A percentile compares a stretch with the other conserved stretches of the same genome.
Conservation (phyloP, 2,888 invertebrate species). For the Bedellia somnulentella region DNA sequence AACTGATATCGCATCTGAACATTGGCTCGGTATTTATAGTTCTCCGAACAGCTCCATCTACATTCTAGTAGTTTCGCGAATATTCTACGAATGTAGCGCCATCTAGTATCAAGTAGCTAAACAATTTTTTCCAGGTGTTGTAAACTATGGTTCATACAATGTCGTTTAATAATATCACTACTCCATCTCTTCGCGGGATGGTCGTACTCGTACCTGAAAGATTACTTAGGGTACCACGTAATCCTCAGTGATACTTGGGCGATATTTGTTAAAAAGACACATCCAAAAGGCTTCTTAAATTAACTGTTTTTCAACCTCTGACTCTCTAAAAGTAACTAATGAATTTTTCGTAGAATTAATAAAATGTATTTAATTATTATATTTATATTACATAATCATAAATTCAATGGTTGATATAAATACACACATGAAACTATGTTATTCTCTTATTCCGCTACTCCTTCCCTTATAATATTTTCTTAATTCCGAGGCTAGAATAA, state of each 20-base stretch:
- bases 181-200: too few species aligned
- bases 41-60: slow-evolving; percentile 11
- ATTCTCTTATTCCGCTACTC: too few species aligned
- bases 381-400: too few species aligned
- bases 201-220: background rate
- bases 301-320: too few species aligned
- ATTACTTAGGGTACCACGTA: background rate
- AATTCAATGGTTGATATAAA: too few species aligned
- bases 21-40: slow-evolving; percentile 19
- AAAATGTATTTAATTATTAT: too few species aligned
- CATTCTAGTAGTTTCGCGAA: background rate
- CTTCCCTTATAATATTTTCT: too few species aligned
- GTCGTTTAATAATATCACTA: background rate
- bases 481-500: too few species aligned
- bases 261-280: background rate
- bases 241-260: background rate
- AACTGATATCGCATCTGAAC: background rate
- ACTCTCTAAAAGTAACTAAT: too few species aligned
- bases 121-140: slow-evolving; percentile 9
- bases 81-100: slow-evolving; percentile 6
- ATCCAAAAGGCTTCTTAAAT: background rate
- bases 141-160: background rate
- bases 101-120: slow-evolving; percentile 19
- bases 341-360: too few species aligned
- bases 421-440: too few species aligned